Base-by-base conservation (phyloP, 2,888 invertebrate species). In the Hylaea fasciaria region DNA sequence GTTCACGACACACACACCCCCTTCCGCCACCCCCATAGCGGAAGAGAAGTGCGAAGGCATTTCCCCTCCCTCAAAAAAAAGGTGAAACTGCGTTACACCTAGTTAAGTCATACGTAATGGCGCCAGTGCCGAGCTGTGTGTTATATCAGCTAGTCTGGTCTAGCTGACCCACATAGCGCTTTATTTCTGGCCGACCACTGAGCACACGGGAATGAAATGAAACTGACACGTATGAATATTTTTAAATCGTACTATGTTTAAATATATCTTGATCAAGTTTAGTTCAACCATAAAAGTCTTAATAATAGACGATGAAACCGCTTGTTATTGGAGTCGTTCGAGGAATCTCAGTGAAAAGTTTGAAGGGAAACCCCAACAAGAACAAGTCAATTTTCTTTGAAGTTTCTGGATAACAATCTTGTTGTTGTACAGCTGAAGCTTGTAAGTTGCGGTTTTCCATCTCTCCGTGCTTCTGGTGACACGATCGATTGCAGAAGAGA, bases 141-240 rank as follows among this genome's bases (percentile, higher is more conserved):
- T 62, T 50, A 47, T 54, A 29, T 51, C 37, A n/a, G 13, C 40
- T 37, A 46, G 74, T 68, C 72, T 71, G 74, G 78, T 74, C 77
- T 71, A 70, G 69, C 70, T 80, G 82, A 83, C 83, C 83, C 74
- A 83, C 71, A 76, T 81, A 66, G 22, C 28, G 70, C 69, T 76
- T 80, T 84, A 85, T 84, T 84, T 84, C 74, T 62, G 76, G 73
- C 70, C 64, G 62, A 62, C 67, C 70, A 29, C 67, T 59, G 60
- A 59, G 59, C 56, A 32, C 57, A 59, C 56, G 28, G 66, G 59
- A 54, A 68, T 71, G 71, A 77, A 71, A 70, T 64, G 60, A 71
- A 75, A 70, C 72, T 68, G 70, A 68, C 59, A 37, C 62, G 40
- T 28, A 22, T 32, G 22, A 3, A 12, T 12, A 35, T 35, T 22